Base-by-base conservation (phyloP, 2,113 vertebrate genomes). In the Neogobius melanostomus region DNA sequence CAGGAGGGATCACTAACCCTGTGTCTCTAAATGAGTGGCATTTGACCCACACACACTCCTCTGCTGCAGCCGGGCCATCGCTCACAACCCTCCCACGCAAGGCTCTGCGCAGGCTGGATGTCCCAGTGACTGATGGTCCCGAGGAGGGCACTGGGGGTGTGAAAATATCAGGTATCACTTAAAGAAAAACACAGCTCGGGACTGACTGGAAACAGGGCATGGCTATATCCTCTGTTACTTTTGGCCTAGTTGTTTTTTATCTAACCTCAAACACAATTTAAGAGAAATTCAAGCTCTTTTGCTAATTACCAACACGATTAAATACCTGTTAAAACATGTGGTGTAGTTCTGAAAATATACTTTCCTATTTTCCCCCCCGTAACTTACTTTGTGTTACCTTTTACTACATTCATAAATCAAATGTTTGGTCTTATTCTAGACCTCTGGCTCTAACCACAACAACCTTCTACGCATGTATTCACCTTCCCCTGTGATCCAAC, bases 171-270 rank as follows among this genome's bases (percentile, higher is more conserved):
- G 83, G 80, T 92, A 85, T 89, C 90, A 82, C 87, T 85, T 87
- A 67, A 90, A 85, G 42, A 45, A 89, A 90, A 87, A 81, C 87
- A 87, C 83, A 89, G 86, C 88, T 91, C 85, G 80, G 88, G 82
- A 66, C 77, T 69, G 51, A 71, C 88, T 90, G 87, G 87, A 88
- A 87, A 87, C 86, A 85, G 88, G 83, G 75, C 80, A 77, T 77
- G 84, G 79, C 84, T 88, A 82, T 83, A 85, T 89, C 82, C 83
- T 64, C 65, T 69, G 76, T 77, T 71, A 85, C 86, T 28, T 42
- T 61, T 61, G 9, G 15, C 42, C 42, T 15, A n/a, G 14, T n/a
- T 43, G 36, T 21, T 57, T n/a, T 57, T 36, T 15, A 51, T 14
- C 15, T 11, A 51, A 14, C 49, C 49, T 2, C 49, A 51, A 51